Conservation (phyloP, 2,888 invertebrate genomes). For the Ochropacha duplaris region DNA sequence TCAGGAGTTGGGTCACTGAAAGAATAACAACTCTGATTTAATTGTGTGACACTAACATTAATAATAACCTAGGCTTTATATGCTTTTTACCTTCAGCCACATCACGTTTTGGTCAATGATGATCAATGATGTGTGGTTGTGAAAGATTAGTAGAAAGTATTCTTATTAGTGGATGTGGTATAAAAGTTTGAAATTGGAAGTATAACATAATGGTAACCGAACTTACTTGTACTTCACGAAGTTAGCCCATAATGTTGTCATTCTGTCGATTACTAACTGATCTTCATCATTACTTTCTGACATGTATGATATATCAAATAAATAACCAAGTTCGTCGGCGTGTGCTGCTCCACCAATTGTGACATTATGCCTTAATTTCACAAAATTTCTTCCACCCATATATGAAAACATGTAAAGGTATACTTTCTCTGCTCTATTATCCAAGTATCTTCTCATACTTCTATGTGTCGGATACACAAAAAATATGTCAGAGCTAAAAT, state of each 20-base stretch:
- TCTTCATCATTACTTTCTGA: constrained; percentile 29
- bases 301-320: constrained; percentile 33
- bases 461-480: constrained; percentile 37
- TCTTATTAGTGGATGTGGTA: too few relatives aligned
- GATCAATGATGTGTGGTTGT: too few relatives aligned
- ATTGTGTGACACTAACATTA: too few relatives aligned
- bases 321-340: constrained; percentile 47
- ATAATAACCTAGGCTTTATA: too few relatives aligned
- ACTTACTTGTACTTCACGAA: constrained; percentile 45
- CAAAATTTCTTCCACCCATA: constrained; percentile 29
- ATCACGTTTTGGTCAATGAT: too few relatives aligned
- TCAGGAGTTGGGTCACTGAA: constrained; percentile 54
- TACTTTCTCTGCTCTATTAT: constrained; percentile 26
- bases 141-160: too few relatives aligned
- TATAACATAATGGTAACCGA: background rate
- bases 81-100: too few relatives aligned
- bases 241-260: constrained; percentile 42
- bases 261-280: constrained; percentile 34
- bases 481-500: constrained; percentile 38
- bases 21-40: constrained; percentile 1
- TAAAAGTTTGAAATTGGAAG: too few relatives aligned
- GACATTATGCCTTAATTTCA: constrained; percentile 20
- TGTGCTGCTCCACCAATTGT: constrained; percentile 37
- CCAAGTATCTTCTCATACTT: constrained; percentile 30
- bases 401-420: constrained; percentile 45